Base-by-base conservation (phyloP, 2,888 invertebrate species). In the Trissolcus brochymenae region DNA sequence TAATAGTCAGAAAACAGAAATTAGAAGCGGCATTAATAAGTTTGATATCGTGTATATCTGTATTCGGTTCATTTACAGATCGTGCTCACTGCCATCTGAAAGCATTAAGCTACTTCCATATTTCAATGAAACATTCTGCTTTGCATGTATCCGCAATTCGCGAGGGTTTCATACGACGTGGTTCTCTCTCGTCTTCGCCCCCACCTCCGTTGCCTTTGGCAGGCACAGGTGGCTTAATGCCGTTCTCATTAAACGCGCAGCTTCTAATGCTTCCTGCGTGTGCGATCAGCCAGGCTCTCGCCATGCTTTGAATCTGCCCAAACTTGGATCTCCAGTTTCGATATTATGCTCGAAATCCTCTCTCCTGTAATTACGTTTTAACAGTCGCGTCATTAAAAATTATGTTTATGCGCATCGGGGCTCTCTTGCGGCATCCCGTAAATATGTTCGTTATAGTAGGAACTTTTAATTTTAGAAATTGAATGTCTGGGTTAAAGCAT, bases 101-200 rank as follows among this genome's bases (percentile, higher is more conserved):
- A 70, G 67, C 79, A 80, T 81, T 79, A 81, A 81, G 80, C 82
- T 81, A 82, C 81, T 81, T 81, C 82, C 82, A 81, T 85, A 83
- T 85, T 84, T 84, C 84, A 84, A 83, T 83, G 82, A 82, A 83
- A 83, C 79, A 80, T 82, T 79, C 80, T 81, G 80, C 80, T 81
- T 79, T 80, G 79, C 81, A 81, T 81, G 83, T 82, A 82, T 83
- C 81, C 81, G 79, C 81, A 82, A 80, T 79, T 80, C 77, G 77
- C 75, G 78, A 75, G 75, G 75, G 74, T 78, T 71, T 70, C 78
- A 73, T 78, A 62, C 65, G 57, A 35, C 35, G 65, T 43, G 29
- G 50, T 19, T 49, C 59, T 41, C 67, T 59, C 54, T 67, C 62
- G 57, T 76, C 76, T 68, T 68, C 54, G 14, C 35, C 64, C 66